Percentiles rank a stretch among this genome's conserved stretches.
Conservation (phyloP, 1,140 invertebrate genomes). For the Ceratina calcarata region DNA sequence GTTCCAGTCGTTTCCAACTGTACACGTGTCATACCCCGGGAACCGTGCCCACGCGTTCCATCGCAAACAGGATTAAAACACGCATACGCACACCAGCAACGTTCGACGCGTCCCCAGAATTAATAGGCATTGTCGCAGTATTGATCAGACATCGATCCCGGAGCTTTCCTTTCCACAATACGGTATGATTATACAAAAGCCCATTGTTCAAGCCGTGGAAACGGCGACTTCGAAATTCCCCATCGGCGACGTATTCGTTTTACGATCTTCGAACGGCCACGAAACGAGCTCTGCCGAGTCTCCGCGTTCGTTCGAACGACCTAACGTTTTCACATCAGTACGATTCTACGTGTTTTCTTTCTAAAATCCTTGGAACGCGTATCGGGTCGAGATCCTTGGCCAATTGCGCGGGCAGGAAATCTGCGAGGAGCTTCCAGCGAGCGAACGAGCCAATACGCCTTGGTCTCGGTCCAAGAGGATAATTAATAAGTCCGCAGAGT, state of each 20-base stretch:
- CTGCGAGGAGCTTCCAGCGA: slow-evolving; percentile 14
- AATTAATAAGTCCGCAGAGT: slow-evolving; percentile 37
- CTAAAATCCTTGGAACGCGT: not conserved
- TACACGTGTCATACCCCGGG: not conserved
- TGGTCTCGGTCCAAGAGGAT: slow-evolving; percentile 3
- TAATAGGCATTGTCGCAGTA: slow-evolving; percentile 20
- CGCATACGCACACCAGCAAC: not conserved
- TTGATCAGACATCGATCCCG: slow-evolving; percentile 34
- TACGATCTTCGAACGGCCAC: not conserved
- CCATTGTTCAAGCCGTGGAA: not conserved
- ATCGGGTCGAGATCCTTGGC: slow-evolving; percentile 7
- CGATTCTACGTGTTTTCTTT: not conserved
- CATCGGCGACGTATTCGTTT: not conserved
- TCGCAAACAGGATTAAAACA: slow-evolving; percentile 27
- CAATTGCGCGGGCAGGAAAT: not conserved
- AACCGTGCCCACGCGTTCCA: not conserved
- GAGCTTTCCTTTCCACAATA: slow-evolving; percentile 3
- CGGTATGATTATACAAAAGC: not conserved
- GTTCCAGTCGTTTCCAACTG: not conserved
- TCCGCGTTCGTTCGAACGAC: not conserved
- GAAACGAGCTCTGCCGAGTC: not conserved
- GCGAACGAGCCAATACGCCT: not conserved
- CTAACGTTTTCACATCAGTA: no score
- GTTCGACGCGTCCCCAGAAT: slow-evolving; percentile 21
- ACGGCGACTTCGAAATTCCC: not conserved